Base-by-base conservation (phyloP, 1,140 invertebrate genomes). In the Drosophila ananassae region DNA sequence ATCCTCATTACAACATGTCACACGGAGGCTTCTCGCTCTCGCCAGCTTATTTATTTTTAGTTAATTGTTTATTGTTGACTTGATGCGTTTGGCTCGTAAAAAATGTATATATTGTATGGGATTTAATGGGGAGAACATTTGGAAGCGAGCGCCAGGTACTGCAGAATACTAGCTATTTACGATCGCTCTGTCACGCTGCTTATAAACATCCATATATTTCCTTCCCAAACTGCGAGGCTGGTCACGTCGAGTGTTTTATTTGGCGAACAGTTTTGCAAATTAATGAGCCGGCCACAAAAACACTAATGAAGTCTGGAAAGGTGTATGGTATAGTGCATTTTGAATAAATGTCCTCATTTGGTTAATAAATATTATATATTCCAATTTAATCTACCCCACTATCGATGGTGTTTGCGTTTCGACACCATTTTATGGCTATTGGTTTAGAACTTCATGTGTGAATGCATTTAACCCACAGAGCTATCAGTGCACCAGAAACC, bases 1-100 rank as follows among this genome's bases (percentile, higher is more conserved):
- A 47, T 47, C 34, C 51, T 47, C 60, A 56, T 73, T 73, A 73
- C 51, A 64, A 8, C 60, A 64, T 73, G 72, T 63, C 58, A 62
- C 52, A 56, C 37, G 64, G 1, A 17, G 17, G 17, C 28, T 9
- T 62, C 32, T 34, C 69, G 48, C 41, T 30, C 50, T 9, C 10
- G 24, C 50, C 13, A 22, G n/a, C 22, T 69, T 56, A n/a, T 50
- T 25, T 69, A 50, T 69, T 63, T 71, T 73, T 63, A 64, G 63
- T 62, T 73, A 73, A 53, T 74, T 52, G 71, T 63, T 73, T 64
- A 71, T 67, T 30, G 51, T 57, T 66, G 60, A 64, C 60, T 64
- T 34, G 56, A 47, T 71, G 12, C 13, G 24, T 44, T 56, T 37
- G 58, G 10, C 25, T 73, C 51, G 48, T 73, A 73, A 61, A 73